Evolutionary conservation across 1,140 invertebrate genomes (phyloP), one percentile per base, ranked within the genome.

Genomic region (Psix sp.): DNA sequence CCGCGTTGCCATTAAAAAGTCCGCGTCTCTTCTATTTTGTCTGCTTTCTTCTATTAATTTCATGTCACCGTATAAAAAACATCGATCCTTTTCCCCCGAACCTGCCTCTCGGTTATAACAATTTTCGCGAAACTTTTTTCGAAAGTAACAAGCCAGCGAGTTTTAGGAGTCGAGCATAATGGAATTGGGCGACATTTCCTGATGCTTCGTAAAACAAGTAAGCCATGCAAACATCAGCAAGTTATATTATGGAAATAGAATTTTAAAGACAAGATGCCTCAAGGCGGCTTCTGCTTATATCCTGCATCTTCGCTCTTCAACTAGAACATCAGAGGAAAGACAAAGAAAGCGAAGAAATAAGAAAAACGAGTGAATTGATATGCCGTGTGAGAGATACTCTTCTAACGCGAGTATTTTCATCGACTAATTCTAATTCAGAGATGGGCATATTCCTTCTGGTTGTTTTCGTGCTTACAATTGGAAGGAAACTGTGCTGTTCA

Each of bases 231-330:
- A 70, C 57, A 70, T 56, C 56, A 49, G 49, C 42, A 62, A 70
- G 60, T 62, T 70, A 36, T 49, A 56, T 62, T 62, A 56, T 33
- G 56, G 29, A 70, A 70, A 70, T 70, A 70, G 57, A 70, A 70
- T 65, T 59, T 65, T 24, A 40, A 20, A 57, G 38, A 42, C 26
- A 62, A 24, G 40, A 48, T 21, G 45, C 59, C 49, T 35, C 7
- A 46, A 63, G 46, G 59, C 45, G 39, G 18, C 52, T 59, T 65
- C 52, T 45, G 40, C 13, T 11, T 35, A 14, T 7, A 29, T 24
- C 26, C 18, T 66, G 43, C 33, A 48, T 29, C 21, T n/a, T 3
- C 7, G n/a, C 26, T 29, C n/a, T 29, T 29, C 2, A 29, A 29
- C 7, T 7, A 7, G 26, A 29, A 2, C n/a, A n/a, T n/a, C n/a